These are phyloP conservation scores for Glaucidium brasilianum DNA, from an alignment of 2,113 vertebrate genomes.

Conservation along the genomic window DNA sequence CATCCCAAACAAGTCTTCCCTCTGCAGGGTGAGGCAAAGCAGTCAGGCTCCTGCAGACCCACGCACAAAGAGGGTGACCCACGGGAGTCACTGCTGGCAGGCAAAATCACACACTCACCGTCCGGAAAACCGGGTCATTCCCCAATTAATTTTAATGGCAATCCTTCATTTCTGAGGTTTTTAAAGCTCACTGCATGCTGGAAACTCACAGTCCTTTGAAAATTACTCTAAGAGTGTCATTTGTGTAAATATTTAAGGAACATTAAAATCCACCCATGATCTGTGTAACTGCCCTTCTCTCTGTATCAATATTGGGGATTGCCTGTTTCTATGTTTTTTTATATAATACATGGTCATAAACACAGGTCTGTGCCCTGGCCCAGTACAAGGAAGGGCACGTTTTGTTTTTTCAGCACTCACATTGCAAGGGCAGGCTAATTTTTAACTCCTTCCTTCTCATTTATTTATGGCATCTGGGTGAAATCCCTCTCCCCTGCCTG, in stretches of 20 bases:
- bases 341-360: background rate
- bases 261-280: background rate
- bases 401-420: background rate
- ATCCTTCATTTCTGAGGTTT: background rate
- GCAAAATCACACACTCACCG: fast-evolving
- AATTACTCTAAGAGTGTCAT: fast-evolving
- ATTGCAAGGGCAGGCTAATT: background rate
- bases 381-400: background rate
- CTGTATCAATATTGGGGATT: background rate
- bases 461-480: background rate
- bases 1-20: background rate
- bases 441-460: background rate
- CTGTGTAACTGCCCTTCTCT: background rate
- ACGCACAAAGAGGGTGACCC: background rate
- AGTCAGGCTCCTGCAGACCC: background rate
- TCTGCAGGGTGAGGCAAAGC: background rate
- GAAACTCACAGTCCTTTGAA: background rate
- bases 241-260: slow-evolving; percentile 4
- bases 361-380: background rate
- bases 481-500: background rate
- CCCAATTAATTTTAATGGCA: background rate
- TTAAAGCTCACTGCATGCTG: background rate
- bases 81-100: background rate
- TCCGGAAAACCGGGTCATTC: background rate
- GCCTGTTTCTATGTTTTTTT: background rate